Percentiles rank a stretch among this genome's conserved stretches.
Conservation (phyloP, 2,797 vertebrate species). For the Halcyon leucocephala region DNA sequence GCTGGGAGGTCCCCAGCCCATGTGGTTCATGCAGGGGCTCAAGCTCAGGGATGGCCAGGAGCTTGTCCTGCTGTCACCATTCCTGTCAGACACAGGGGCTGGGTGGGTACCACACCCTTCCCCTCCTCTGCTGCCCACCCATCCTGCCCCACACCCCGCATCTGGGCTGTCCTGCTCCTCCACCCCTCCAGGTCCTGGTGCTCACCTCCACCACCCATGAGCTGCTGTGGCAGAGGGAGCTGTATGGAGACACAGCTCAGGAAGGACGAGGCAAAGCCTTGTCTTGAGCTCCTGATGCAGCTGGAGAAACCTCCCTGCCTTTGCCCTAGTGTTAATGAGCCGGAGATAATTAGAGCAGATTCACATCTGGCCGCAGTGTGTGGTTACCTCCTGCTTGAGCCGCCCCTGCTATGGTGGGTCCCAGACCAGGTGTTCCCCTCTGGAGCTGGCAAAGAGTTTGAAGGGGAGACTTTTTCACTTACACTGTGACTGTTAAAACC, state of each 20-base stretch:
- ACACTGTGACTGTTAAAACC: fast-evolving
- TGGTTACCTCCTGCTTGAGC: background rate
- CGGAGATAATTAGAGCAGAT: background rate
- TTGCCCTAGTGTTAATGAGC: background rate
- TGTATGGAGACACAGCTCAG: too few relatives aligned
- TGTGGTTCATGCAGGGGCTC: background rate
- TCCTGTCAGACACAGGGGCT: background rate
- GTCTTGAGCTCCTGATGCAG: background rate
- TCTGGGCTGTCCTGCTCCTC: background rate
- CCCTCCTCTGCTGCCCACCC: background rate
- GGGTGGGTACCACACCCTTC: fast-evolving
- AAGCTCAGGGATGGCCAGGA: background rate
- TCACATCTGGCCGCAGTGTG: background rate
- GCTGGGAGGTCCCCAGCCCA: background rate
- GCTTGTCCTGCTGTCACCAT: background rate
- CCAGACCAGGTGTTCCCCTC: background rate
- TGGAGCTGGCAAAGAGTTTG: background rate
- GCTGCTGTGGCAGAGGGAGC: background rate
- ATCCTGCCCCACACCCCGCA: fast-evolving
- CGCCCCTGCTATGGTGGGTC: fast-evolving
- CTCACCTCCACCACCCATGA: fast-evolving
- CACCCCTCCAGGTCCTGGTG: background rate
- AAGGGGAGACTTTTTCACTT: background rate
- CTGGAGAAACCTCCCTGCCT: background rate
- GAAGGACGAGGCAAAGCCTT: background rate